phyloP scores from a whole-genome alignment of 2,888 invertebrate genomes.

The Drosophila melanosoma region DNA sequence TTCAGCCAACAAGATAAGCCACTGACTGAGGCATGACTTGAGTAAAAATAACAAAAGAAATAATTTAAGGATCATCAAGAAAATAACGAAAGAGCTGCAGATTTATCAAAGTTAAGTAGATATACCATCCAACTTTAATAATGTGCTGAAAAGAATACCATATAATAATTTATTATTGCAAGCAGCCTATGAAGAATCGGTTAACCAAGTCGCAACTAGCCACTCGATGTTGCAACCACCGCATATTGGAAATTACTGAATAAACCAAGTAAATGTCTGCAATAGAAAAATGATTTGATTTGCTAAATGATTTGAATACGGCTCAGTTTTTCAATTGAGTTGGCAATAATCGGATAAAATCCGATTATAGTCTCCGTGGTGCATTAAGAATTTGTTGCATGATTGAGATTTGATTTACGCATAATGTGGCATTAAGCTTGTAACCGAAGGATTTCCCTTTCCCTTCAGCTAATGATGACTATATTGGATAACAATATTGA shows the following conservation, averaged over 20 bases:
- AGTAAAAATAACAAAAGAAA: slow-evolving; percentile 18
- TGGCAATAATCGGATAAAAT: background rate
- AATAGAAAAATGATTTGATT: background rate
- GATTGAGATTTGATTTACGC: slow-evolving; percentile 58
- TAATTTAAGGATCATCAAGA: background rate
- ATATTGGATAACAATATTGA: background rate
- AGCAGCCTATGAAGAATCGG: background rate
- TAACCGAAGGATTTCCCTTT: background rate
- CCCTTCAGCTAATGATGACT: background rate
- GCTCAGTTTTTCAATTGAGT: background rate
- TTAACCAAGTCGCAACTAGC: background rate
- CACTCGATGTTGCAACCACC: background rate
- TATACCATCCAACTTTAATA: background rate
- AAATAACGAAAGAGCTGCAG: background rate
- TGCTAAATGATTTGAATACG: background rate
- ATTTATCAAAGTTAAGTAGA: background rate
- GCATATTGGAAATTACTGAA: background rate
- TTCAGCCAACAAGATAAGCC: slow-evolving; percentile 4
- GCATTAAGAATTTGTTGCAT: slow-evolving; percentile 46
- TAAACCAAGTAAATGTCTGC: background rate
- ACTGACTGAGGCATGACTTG: slow-evolving; percentile 2
- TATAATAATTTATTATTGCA: background rate
- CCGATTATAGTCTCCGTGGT: background rate
- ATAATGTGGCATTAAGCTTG: slow-evolving; percentile 13
- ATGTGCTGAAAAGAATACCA: background rate